Evolutionary conservation across 2,888 invertebrate genomes (phyloP), one percentile per base, ranked within the genome.

Genomic region (Lasioglossum malachurum): DNA sequence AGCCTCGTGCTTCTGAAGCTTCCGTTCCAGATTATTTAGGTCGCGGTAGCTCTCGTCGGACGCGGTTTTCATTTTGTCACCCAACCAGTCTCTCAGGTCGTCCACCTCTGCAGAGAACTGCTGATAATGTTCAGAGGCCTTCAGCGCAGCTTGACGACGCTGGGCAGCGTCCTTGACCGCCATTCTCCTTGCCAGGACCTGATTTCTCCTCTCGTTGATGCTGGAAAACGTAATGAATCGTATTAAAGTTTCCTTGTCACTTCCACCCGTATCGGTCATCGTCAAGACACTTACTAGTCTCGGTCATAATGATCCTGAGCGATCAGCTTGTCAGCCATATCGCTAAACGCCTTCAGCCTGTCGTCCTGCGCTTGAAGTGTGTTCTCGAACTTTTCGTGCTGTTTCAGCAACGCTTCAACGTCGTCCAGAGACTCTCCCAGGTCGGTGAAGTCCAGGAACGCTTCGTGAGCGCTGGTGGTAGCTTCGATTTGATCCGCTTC

Each of bases 401-500:
- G 97, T 95, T 99, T 99, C 80, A 99, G 96, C 84, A 99, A 96
- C 0, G 98, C 98, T 94, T 99, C 98, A 5, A 99, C 99, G 92
- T 98, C 98, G 95, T 99, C 98, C 84, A 98, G 96, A 0, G 98
- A 98, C 86, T 97, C 97, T 89, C 99, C 99, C 72, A 98, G 96
- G 90, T 98, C 97, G 16, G 97, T 97, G 95, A 98, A 98, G 92
- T 99, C 99, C 35, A 99, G 96, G 95, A 98, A 99, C 0, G 99
- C 98, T 94, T 99, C 98, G 94, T 99, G 99, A 27, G 98, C 98
- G 80, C 98, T 98, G 75, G 98, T 98, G 19, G 98, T 97, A 0
- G 99, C 99, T 95, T 99, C 99, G 88, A 99, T 98, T 94, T 99
- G 98, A 95, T 99, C 99, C 0, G 99, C 99, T 95, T 99, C 99